Evolutionary conservation across 2,888 invertebrate species (phyloP).

Genomic region (Caenorhabditis zanzibari): DNA sequence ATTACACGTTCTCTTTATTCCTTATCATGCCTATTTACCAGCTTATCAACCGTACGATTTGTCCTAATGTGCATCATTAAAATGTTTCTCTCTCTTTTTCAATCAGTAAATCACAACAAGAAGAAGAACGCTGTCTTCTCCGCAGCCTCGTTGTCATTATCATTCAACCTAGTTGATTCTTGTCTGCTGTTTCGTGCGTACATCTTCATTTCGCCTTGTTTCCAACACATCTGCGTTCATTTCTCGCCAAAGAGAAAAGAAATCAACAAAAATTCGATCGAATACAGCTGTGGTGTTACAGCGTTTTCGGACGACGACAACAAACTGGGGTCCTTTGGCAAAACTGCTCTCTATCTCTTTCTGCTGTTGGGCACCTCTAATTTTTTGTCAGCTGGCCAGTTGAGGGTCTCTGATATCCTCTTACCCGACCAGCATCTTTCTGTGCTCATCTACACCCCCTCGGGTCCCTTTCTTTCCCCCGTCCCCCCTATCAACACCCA

Average conservation of each 20-base stretch:
- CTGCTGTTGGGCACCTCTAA: constrained; percentile 50
- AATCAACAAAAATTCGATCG: constrained; percentile 66
- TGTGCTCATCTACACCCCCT: constrained; percentile 52
- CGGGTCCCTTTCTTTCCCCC: constrained; percentile 18
- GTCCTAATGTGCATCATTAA: constrained; percentile 19
- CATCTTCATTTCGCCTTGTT: constrained; percentile 16
- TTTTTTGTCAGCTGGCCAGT: constrained; percentile 66
- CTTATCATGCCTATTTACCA: constrained; percentile 31
- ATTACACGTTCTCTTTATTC: not conserved
- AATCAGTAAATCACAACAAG: constrained; percentile 38
- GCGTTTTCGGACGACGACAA: constrained; percentile 34
- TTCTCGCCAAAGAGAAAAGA: not conserved
- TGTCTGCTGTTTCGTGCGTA: constrained; percentile 10
- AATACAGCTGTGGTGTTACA: constrained; percentile 64
- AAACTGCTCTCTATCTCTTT: constrained; percentile 3
- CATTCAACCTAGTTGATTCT: constrained; percentile 18
- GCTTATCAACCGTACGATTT: constrained; percentile 8
- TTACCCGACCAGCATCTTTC: constrained; percentile 39
- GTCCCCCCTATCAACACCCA: constrained; percentile 60
- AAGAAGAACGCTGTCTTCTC: constrained; percentile 9
- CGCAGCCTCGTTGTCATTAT: constrained; percentile 27
- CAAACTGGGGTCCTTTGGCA: constrained; percentile 33
- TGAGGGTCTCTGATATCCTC: constrained; percentile 42
- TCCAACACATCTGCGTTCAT: constrained; percentile 59
- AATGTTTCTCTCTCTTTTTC: constrained; percentile 9